These are phyloP conservation scores for Liposcelis brunnea DNA, from an alignment of 2,888 invertebrate genomes.

Conservation along the genomic window DNA sequence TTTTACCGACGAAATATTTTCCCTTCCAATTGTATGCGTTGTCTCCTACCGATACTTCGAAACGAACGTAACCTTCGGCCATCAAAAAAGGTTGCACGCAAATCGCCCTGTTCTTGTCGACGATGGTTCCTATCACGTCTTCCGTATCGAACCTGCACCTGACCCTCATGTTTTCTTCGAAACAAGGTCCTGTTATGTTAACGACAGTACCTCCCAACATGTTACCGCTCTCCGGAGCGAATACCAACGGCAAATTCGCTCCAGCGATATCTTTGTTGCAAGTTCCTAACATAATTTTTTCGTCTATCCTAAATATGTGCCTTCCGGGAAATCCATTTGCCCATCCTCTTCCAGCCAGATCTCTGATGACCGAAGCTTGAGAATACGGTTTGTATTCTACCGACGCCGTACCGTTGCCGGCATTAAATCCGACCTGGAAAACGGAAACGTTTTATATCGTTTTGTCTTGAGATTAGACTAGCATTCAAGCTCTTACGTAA, in stretches of 20 bases:
- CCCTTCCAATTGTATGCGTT: constrained; percentile 78
- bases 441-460: background rate
- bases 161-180: constrained; percentile 55
- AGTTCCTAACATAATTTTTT: constrained; percentile 80
- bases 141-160: constrained; percentile 70
- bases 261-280: constrained; percentile 69
- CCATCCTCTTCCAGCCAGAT: constrained; percentile 69
- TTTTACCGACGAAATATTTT: constrained; percentile 71
- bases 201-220: constrained; percentile 95
- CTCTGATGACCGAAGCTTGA: constrained; percentile 66
- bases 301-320: constrained; percentile 89
- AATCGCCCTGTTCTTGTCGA: constrained; percentile 66
- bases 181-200: constrained; percentile 92
- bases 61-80: constrained; percentile 74
- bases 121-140: constrained; percentile 56
- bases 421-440: constrained; percentile 81
- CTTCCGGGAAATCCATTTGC: constrained; percentile 77
- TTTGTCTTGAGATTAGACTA: background rate
- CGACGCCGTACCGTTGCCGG: constrained; percentile 80
- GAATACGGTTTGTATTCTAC: constrained; percentile 84
- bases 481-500: constrained; percentile 41
- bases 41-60: constrained; percentile 70
- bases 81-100: constrained; percentile 77
- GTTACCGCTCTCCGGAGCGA: constrained; percentile 89
- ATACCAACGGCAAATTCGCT: constrained; percentile 62